Evolutionary conservation across 30 jellyfish, hydroid and myxozoan genomes (phyloP).

Genomic region (Aurelia aurita complex sp. Pacific): DNA sequence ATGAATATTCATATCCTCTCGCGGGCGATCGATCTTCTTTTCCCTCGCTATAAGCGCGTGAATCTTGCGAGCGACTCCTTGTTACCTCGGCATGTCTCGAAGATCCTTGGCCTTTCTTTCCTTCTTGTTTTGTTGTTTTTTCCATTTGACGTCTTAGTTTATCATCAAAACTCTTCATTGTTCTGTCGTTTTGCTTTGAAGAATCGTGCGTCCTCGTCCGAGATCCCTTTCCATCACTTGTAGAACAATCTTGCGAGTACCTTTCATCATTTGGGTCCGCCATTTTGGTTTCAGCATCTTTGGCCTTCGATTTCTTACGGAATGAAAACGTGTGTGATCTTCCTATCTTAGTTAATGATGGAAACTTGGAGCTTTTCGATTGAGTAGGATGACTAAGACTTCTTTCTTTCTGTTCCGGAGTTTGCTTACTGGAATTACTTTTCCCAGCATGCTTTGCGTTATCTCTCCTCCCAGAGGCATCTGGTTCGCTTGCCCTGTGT

Average conservation of each 20-base stretch:
- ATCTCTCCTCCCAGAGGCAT: slow-evolving; percentile 24
- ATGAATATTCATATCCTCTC: background rate
- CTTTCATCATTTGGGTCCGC: slow-evolving; percentile 1
- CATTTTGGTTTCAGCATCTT: slow-evolving; percentile 30
- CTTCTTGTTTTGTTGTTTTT: background rate
- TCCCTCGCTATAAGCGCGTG: slow-evolving; percentile 14
- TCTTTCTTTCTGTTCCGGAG: slow-evolving; percentile 9
- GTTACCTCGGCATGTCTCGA: slow-evolving; percentile 31
- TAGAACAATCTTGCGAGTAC: background rate
- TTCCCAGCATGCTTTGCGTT: slow-evolving; percentile 10
- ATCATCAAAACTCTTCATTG: background rate
- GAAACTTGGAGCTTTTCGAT: slow-evolving; percentile 35
- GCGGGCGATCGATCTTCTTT: slow-evolving; percentile 20
- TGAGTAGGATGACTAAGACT: background rate
- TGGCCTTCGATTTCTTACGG: slow-evolving; percentile 49
- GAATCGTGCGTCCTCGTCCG: background rate
- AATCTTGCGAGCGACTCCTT: slow-evolving; percentile 21
- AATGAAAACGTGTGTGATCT: slow-evolving; percentile 52
- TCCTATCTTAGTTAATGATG: slow-evolving; percentile 51
- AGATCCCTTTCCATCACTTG: background rate
- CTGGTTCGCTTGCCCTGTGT: slow-evolving; percentile 32
- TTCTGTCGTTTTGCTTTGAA: background rate
- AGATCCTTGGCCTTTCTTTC: background rate
- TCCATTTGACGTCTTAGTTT: slow-evolving; percentile 10
- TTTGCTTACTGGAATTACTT: background rate